Percentiles rank a stretch among this genome's conserved stretches.
Conservation (phyloP, 2,113 vertebrate genomes). For the Corythornis vintsioides region DNA sequence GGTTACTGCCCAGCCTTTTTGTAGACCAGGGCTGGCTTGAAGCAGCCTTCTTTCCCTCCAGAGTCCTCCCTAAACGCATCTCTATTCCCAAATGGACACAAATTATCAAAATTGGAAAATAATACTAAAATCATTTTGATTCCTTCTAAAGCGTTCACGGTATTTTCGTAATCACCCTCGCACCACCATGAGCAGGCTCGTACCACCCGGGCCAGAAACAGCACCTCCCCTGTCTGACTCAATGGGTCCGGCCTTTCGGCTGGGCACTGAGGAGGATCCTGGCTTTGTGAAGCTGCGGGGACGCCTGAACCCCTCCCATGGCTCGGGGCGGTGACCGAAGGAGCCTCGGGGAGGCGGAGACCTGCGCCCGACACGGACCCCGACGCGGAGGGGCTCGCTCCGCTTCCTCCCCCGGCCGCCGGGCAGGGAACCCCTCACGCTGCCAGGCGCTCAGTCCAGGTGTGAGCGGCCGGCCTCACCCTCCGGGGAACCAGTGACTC, state of each 20-base stretch:
- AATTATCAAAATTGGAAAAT: neutral
- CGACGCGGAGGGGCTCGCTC: neutral
- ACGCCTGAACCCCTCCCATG: neutral
- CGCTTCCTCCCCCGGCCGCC: neutral
- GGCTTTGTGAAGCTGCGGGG: fast-evolving
- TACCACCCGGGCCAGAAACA: neutral
- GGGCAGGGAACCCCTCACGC: neutral
- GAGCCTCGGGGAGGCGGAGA: neutral
- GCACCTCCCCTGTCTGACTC: neutral
- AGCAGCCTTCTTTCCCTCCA: neutral
- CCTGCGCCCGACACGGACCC: neutral
- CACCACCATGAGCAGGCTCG: neutral
- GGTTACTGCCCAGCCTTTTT: neutral
- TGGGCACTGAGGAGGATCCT: neutral
- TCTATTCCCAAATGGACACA: neutral
- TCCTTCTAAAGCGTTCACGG: neutral
- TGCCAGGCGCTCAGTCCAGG: neutral
- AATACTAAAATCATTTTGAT: neutral
- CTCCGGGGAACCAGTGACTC: neutral
- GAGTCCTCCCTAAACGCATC: neutral
- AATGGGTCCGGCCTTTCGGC: neutral
- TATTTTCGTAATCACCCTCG: fast-evolving
- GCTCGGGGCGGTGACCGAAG: fast-evolving
- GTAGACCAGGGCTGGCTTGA: neutral
- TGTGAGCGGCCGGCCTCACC: neutral